phyloP scores from a whole-genome alignment of 1,140 invertebrate genomes.

The Pentalonia nigronervosa region DNA sequence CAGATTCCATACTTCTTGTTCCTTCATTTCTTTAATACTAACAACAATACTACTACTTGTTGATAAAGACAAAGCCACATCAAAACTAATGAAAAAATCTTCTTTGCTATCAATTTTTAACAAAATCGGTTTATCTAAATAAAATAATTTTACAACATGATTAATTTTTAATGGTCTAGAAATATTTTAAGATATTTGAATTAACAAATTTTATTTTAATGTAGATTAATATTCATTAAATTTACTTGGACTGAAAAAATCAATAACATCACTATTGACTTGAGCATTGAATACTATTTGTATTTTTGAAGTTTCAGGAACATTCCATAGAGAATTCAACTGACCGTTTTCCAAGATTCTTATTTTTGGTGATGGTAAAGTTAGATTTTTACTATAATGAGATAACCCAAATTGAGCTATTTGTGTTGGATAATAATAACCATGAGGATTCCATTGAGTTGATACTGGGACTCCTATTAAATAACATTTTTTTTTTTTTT shows the following conservation, averaged over 20 bases:
- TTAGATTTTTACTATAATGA: conserved; percentile 95
- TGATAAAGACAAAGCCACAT: conserved; percentile 50
- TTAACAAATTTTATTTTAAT: neutral
- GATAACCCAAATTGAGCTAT: conserved; percentile 97
- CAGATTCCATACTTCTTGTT: conserved; percentile 77
- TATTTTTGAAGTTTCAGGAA: conserved; percentile 67
- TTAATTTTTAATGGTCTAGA: too few species aligned
- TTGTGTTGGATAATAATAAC: conserved; percentile 98
- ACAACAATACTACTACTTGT: conserved; percentile 82
- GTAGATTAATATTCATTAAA: neutral
- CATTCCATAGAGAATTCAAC: conserved; percentile 71
- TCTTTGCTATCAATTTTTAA: conserved; percentile 39
- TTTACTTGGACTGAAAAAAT: conserved; percentile 30
- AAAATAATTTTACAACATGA: neutral
- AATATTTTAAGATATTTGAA: neutral
- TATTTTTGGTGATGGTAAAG: conserved; percentile 76
- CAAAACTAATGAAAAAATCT: conserved; percentile 44
- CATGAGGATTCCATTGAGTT: conserved; percentile 91
- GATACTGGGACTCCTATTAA: conserved; percentile 84
- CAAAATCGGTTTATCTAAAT: conserved; percentile 30
- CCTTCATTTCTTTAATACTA: conserved; percentile 78
- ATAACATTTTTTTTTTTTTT: neutral
- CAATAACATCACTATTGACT: conserved; percentile 19
- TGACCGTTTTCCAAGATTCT: conserved; percentile 76
- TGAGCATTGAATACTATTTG: conserved; percentile 5